Percentiles rank a stretch among this genome's conserved stretches.
Evolutionary conservation across 2,113 vertebrate species (phyloP).

Genomic region (Eulacestoma nigropectus): DNA sequence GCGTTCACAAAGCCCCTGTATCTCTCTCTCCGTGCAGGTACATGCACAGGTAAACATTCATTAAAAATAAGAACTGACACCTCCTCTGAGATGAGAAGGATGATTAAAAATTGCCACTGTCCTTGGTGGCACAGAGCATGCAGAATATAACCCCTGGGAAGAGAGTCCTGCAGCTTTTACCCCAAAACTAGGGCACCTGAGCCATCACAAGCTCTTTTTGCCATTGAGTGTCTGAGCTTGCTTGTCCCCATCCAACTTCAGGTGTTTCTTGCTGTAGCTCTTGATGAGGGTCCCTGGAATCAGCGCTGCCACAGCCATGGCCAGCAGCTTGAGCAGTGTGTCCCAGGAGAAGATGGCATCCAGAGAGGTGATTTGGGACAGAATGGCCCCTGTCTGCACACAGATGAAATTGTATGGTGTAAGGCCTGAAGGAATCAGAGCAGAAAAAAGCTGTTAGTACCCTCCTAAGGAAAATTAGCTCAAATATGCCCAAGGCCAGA

Average conservation of each 20-base stretch:
- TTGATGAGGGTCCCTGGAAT: conserved; percentile 88
- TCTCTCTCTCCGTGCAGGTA: not conserved
- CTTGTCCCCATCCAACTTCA: conserved; percentile 65
- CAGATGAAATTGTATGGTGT: conserved; percentile 98
- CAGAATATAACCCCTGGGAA: not conserved
- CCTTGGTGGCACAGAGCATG: conserved; percentile 5
- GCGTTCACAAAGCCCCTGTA: not conserved
- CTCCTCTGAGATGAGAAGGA: not conserved
- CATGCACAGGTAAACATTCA: not conserved
- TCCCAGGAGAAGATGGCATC: conserved; percentile 91
- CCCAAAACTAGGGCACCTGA: not conserved
- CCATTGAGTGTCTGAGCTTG: conserved; percentile 40
- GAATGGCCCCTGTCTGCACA: conserved; percentile 92
- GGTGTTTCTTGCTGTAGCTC: conserved; percentile 74
- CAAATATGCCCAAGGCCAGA: not conserved
- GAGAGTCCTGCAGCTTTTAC: not conserved
- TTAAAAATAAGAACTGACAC: not conserved
- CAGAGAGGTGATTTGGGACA: conserved; percentile 88
- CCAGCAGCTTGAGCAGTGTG: conserved; percentile 83
- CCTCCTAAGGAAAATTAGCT: not conserved
- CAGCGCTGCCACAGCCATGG: conserved; percentile 84
- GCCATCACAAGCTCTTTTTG: conserved; percentile 77
- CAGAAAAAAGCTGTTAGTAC: not conserved
- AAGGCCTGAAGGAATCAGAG: conserved; percentile 75
- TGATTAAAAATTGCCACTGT: not conserved